Base-by-base conservation (phyloP, 2,888 invertebrate genomes). In the Ischnura elegans region DNA sequence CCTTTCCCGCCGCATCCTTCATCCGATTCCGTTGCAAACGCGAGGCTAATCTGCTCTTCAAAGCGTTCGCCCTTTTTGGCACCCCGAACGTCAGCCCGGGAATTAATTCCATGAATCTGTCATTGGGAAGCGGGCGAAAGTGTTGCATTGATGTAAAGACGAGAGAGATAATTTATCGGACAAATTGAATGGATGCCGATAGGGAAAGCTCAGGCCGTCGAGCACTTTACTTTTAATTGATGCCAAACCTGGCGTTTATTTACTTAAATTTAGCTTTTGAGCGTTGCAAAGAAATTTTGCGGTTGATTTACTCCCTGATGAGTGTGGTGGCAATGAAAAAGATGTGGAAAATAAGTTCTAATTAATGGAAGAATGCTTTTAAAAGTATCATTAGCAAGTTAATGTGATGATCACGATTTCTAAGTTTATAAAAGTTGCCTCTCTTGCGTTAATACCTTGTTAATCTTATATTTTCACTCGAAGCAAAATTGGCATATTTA, bases 71-170 rank as follows among this genome's bases (percentile, higher is more conserved):
- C 76, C 76, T 76, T 76, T 76, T 76, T 76, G 36, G 36, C 76
- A n/a, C 51, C 51, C 36, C 36, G 76, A 36, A 29, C 29, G 29
- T 36, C 76, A 36, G 36, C 13, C 29, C 36, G 29, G 76, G 76
- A 76, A 76, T 76, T 76, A 36, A 76, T 76, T 76, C 36, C 29
- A 76, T 76, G 76, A 76, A 29, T 76, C 76, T 76, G 76, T 36
- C 76, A 76, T 29, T 76, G 76, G 36, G 76, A 3, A 36, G 29
- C 76, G 76, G 36, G 1, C 36, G 36, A 76, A 76, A 76, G 76
- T 76, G 76, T 6, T 76, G 13, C 76, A 76, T 76, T 76, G 76
- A 76, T 36, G 10, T 76, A 10, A 76, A 25, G 76, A 4, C 29
- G 36, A 76, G 76, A 36, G 76, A 2, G 29, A 76, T 76, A 29